Evolutionary conservation across 2,113 vertebrate genomes (phyloP), one percentile per base, ranked within the genome.

Genomic region (Elaphurus davidianus): DNA sequence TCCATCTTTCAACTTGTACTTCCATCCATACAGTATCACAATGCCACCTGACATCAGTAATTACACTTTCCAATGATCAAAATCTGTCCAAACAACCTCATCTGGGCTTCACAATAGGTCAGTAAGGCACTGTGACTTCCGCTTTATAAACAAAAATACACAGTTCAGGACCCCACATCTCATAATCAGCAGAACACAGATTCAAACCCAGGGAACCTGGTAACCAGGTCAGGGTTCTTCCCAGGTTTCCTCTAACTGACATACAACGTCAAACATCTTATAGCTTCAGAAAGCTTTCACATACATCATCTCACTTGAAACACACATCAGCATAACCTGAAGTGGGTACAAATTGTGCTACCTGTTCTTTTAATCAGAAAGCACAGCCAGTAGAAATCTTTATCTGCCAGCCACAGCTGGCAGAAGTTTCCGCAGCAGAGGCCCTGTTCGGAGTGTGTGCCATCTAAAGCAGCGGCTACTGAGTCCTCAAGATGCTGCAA

Each of bases 111-210:
- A 87, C 12, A 91, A 36, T 1, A 79, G 45, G 43, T 67, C 62
- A 47, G 14, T 43, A 40, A 59, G 15, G 64, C 23, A 30, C 0
- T 54, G 47, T 19, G 30, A 45, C 45, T 59, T 86, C n/a, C 14
- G 45, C 19, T 45, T 93, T 62, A 91, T 40, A 91, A 91, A 52
- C 33, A 84, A 74, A 96, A 97, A 54, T 16, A 67, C 7, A 36
- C 62, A 92, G 25, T 14, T 50, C 33, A 59, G n/a, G 50, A 55
- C 40, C 55, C 30, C 81, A 85, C 0, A 16, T 0, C 60, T n/a
- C 25, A 0, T 52, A 74, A 74, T 0, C 30, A 27, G 50, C 87
- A 93, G 60, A 83, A 50, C 21, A 5, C 2, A 78, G 21, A 95
- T 40, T 88, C 21, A 87, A 91, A 79, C 30, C 40, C 59, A 62